Conservation (phyloP, 2,888 invertebrate species). For the Lagria hirta region DNA sequence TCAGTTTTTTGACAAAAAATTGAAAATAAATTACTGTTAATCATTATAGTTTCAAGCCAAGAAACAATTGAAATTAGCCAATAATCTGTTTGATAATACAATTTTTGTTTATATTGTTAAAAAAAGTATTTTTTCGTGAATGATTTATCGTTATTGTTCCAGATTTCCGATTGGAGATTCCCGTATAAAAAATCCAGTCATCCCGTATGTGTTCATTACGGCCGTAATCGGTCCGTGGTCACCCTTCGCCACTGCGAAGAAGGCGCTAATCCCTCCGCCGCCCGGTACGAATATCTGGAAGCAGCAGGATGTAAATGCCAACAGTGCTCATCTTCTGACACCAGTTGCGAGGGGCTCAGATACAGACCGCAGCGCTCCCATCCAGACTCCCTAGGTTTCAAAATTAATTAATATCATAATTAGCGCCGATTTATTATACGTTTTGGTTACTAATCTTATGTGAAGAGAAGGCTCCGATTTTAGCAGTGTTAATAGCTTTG, state of each 20-base stretch:
- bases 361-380: conserved; percentile 56
- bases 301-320: conserved; percentile 77
- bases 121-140: too few species aligned
- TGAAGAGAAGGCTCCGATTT: too few species aligned
- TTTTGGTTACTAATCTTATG: too few species aligned
- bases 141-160: too few species aligned
- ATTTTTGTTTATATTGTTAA: too few species aligned
- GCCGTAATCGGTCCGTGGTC: conserved; percentile 65
- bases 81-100: too few species aligned
- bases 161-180: conserved; percentile 87
- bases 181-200: conserved; percentile 84
- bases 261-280: conserved; percentile 66
- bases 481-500: too few species aligned
- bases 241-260: conserved; percentile 75
- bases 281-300: conserved; percentile 73
- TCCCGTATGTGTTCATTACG: conserved; percentile 81
- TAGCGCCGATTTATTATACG: too few species aligned
- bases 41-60: too few species aligned
- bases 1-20: too few species aligned
- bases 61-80: too few species aligned
- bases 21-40: too few species aligned
- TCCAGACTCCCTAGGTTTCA: conserved; percentile 46
- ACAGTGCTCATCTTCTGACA: conserved; percentile 67
- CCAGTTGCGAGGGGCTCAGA: conserved; percentile 69
- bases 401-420: conserved; percentile 23